Evolutionary conservation across 2,888 invertebrate genomes (phyloP).

Genomic region (Poecilus cupreus): DNA sequence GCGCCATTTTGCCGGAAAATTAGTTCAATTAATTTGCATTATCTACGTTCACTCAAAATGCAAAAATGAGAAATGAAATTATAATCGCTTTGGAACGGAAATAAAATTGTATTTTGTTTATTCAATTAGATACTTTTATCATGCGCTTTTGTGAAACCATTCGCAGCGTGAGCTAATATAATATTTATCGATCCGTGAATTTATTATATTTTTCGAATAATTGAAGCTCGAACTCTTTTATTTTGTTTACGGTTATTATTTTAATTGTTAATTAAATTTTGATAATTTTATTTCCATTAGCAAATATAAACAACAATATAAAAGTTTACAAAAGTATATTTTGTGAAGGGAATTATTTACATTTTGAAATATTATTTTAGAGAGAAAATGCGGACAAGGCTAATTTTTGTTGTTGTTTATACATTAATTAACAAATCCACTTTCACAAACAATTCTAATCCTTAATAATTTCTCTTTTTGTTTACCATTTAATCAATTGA

Average conservation of each 20-base stretch:
- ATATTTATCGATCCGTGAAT: not conserved
- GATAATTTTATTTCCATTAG: not conserved
- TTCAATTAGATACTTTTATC: not conserved
- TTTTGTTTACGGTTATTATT: not conserved
- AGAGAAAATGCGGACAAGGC: too few relatives aligned
- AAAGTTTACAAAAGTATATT: too few relatives aligned
- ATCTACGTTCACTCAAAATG: not conserved
- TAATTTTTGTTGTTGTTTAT: too few relatives aligned
- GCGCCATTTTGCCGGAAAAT: constrained; percentile 22
- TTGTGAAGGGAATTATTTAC: too few relatives aligned
- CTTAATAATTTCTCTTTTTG: too few relatives aligned
- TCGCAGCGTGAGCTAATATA: not conserved
- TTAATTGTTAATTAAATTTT: not conserved
- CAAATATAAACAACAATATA: too few relatives aligned
- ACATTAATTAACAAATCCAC: too few relatives aligned
- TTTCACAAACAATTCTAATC: too few relatives aligned
- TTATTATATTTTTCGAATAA: not conserved
- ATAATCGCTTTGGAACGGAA: not conserved
- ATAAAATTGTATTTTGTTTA: constrained; percentile 15
- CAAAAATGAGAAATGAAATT: constrained; percentile 19
- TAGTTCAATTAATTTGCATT: constrained; percentile 32
- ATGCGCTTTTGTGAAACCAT: not conserved
- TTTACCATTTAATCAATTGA: too few relatives aligned
- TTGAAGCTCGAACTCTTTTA: not conserved
- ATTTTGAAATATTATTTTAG: too few relatives aligned